Evolutionary conservation across 2,888 invertebrate genomes (phyloP), one percentile per base, ranked within the genome.

Genomic region (Acrobeloides nanus): DNA sequence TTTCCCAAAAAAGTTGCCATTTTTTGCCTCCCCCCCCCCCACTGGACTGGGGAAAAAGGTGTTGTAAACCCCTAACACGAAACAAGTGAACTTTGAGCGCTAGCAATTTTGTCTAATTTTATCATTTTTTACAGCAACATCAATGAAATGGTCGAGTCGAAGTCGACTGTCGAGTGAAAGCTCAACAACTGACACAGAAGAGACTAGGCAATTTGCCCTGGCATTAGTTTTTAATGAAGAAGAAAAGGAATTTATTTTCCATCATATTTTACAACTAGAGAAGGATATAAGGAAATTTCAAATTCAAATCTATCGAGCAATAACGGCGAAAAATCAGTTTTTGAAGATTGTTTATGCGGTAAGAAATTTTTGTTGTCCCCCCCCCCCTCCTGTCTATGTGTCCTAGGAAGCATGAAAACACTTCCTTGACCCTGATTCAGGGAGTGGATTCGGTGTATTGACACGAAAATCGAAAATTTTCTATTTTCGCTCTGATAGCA

Each of bases 231-330:
- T 58, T 27, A 39, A 46, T 7, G 35, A 34, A 20, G 35, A 41
- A 33, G 46, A 48, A 20, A 34, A 47, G 38, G 35, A 41, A 24
- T 59, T 59, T 39, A 23, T 61, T 15, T 54, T 64, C 27, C 48
- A 62, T 46, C 68, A 68, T 52, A 68, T 68, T 46, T 59, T 66
- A 8, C 51, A 69, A 21, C 51, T 68, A 33, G 68, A 68, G 39
- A 41, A 51, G 6, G 68, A 68, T 38, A 52, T 68, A 48, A 31
- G 47, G 15, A 45, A 57, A 8, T 46, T 68, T 42, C 61, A 66
- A 23, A 12, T 49, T 6, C 43, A 60, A 24, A 55, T 68, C 21
- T 38, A 43, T 23, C 50, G 37, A 10, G 61, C 61, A 6, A 52
- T 60, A 7, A 29, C 38, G 6, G 37, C 62, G 25, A 48, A 57